A percentile compares a stretch with the other conserved stretches of the same genome.
These are phyloP conservation scores for Ammodytes dubius DNA, from an alignment of 2,113 vertebrate genomes.

Conservation along the genomic window DNA sequence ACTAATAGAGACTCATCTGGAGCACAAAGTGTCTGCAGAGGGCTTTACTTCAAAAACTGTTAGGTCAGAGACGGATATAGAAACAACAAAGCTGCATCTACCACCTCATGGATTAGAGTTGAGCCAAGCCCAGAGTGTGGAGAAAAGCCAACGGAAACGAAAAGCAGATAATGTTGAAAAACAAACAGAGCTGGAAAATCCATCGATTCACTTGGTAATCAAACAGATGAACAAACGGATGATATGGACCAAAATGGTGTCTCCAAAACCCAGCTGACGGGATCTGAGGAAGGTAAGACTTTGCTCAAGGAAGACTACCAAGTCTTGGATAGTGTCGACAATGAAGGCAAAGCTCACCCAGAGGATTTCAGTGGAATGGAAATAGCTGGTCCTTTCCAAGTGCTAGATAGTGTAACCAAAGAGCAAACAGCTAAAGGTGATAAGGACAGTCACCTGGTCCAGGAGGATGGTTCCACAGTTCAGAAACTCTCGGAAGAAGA, in stretches of 20 bases:
- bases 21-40: slow-evolving; percentile 47
- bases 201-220: slow-evolving; percentile 46
- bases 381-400: background rate
- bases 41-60: slow-evolving; percentile 34
- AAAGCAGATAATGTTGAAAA: background rate
- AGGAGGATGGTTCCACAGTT: background rate
- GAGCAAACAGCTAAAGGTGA: slow-evolving; percentile 1
- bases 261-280: background rate
- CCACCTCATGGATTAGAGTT: background rate
- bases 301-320: background rate
- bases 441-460: background rate
- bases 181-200: slow-evolving; percentile 15
- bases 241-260: background rate
- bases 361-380: background rate
- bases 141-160: background rate
- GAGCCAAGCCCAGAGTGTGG: background rate
- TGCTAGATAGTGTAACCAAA: background rate
- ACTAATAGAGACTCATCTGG: background rate
- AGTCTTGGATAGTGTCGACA: slow-evolving; percentile 19
- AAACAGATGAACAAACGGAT: slow-evolving; percentile 24
- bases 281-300: background rate
- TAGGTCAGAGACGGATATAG: slow-evolving; percentile 45
- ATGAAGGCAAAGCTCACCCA: background rate
- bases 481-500: background rate
- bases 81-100: slow-evolving; percentile 30